Evolutionary conservation across 2,797 vertebrate species (phyloP), one percentile per base, ranked within the genome.

Genomic region (Periophthalmus magnuspinnatus): DNA sequence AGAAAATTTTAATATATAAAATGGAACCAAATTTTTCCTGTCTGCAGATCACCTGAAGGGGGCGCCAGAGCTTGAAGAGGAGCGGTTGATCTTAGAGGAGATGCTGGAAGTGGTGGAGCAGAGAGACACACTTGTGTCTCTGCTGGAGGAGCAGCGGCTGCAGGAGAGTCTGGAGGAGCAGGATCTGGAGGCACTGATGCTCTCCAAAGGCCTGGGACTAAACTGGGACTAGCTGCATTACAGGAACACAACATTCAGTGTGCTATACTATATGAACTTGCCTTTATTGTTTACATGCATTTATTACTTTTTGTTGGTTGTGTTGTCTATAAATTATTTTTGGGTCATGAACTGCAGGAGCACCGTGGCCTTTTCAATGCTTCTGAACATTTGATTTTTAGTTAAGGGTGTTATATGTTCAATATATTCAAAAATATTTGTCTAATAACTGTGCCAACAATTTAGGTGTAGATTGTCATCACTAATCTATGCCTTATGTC

Each of bases 41-140:
- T 24, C n/a, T 34, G 52, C 84, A 99, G 97, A 99, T 89, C 93
- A 97, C 67, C 89, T 98, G 80, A 99, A 99, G 86, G 93, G 89
- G 0, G 94, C 95, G 14, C 90, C 91, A 67, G 95, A 99, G 88
- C 88, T 99, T 73, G 83, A 90, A 0, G 96, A 97, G 80, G 97
- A 99, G 89, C 95, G 95, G 72, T 89, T 88, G 80, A 96, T 98
- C 85, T 89, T 99, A 84, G 95, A 96, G 0, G 97, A 99, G 91
- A 99, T 99, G 97, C 82, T 99, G 81, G 96, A 98, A 21, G 96
- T 99, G 69, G 96, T 99, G 75, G 96, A 98, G 86, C 96, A 97
- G 91, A 94, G 97, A 54, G 94, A 97, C 65, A 92, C 96, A 2
- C 93, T 99, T 0, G 96, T 98, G 70, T 93, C 95, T 50, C 93